Base-by-base conservation (phyloP, 2,113 vertebrate species). In the Boulengeromyrus knoepffleri region DNA sequence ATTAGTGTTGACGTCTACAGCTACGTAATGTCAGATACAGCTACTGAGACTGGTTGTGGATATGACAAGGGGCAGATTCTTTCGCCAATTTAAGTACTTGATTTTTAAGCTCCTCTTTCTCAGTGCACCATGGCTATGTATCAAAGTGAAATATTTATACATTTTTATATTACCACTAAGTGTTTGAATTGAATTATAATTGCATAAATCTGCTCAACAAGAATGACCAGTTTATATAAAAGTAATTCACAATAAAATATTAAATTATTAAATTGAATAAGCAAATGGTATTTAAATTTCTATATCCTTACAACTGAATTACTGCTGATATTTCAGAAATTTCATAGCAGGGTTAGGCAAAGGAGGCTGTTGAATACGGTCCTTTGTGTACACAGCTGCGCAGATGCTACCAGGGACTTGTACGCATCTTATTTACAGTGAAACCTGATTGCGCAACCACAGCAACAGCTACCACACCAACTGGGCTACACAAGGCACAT, bases 371-470 rank as follows among this genome's bases (percentile, higher is more conserved):
- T 53, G 88, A 93, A 89, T 91, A 90, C 93, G 92, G 90, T 89
- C 47, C 50, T 89, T 90, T 94, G 92, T 89, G 86, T 90, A 87
- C 47, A 91, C 24, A 90, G 89, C 56, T 92, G 94, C 94, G 93
- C 93, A 94, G 95, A 94, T 94, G 91, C 92, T 93, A 90, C 86
- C 90, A 80, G 53, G 88, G 84, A 84, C 93, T 92, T 91, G 91
- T 93, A 90, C 89, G 85, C 92, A 90, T 91, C 90, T 91, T 93
- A 92, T 91, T 95, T 93, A 90, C 66, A 49, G 85, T 66, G 74
- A 96, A 95, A 96, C 94, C 92, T 93, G 93, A 95, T 96, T 94
- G 94, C 92, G 91, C 94, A 92, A 94, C 92, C 92, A 88, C 90
- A 92, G 94, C 92, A 92, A 92, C 91, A 91, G 80, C 92, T 93